Conservation (phyloP, 2,113 vertebrate genomes). For the human region DNA sequence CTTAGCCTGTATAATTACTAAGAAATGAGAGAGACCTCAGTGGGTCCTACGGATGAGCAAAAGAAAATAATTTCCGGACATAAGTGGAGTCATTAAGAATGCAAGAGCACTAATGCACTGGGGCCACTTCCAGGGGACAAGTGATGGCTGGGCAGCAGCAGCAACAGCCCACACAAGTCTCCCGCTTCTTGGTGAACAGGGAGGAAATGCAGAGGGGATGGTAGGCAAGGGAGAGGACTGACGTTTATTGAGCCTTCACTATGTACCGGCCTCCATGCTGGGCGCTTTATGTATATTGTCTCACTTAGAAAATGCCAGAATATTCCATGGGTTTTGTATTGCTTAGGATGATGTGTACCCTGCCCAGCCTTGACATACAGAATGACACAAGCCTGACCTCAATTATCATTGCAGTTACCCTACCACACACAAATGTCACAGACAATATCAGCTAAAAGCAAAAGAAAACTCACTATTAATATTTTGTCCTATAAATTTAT, state of each 20-base stretch:
- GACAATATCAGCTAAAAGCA: not conserved
- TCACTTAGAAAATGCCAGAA: not conserved
- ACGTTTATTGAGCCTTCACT: not conserved
- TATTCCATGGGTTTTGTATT: not conserved
- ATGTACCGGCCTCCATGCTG: not conserved
- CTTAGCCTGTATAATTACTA: constrained; percentile 61
- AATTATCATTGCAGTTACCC: not conserved
- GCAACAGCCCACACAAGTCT: not conserved
- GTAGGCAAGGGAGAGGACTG: not conserved
- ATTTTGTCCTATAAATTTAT: not conserved
- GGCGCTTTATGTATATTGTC: not conserved
- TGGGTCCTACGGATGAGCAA: not conserved
- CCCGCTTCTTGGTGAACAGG: not conserved
- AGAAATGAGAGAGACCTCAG: constrained; percentile 32
- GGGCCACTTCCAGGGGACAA: not conserved
- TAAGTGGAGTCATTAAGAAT: constrained; percentile 41
- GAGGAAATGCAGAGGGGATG: not conserved
- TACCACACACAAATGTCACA: not conserved
- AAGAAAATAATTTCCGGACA: constrained; percentile 32
- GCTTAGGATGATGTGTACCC: no score
- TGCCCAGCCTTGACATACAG: not conserved
- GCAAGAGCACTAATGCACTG: constrained; percentile 33
- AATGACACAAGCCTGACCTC: not conserved
- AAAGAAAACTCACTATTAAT: not conserved
- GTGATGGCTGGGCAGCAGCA: not conserved